Percentiles rank a stretch among this genome's conserved stretches.
phyloP scores from a whole-genome alignment of 2,113 vertebrate genomes.

The Euleptes europaea region DNA sequence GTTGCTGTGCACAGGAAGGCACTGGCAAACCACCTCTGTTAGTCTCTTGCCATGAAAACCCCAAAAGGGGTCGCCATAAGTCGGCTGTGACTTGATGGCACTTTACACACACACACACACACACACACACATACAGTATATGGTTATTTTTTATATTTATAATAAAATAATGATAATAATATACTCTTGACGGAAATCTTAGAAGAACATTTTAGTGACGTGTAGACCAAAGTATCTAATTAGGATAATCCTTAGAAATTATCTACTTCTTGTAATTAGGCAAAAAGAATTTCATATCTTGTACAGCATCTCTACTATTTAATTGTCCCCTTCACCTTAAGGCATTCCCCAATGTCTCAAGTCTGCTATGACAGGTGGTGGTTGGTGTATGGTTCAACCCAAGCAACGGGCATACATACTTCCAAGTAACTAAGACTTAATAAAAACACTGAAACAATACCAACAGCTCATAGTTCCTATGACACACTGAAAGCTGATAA shows the following conservation, averaged over 20 bases:
- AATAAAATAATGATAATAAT: too few relatives aligned
- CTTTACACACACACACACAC: too few relatives aligned
- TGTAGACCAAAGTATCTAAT: neutral
- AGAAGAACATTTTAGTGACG: neutral
- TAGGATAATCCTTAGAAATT: neutral
- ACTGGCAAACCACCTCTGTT: too few relatives aligned
- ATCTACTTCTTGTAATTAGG: neutral
- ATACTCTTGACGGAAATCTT: neutral
- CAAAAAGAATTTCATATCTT: conserved; percentile 24
- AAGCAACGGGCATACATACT: neutral
- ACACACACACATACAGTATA: too few relatives aligned
- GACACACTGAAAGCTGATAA: neutral
- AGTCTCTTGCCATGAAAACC: too few relatives aligned
- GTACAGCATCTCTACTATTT: conserved; percentile 27
- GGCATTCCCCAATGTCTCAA: neutral
- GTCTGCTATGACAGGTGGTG: conserved; percentile 33
- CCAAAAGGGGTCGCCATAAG: too few relatives aligned
- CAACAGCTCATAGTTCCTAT: neutral
- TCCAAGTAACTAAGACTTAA: conserved; percentile 7
- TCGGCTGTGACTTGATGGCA: too few relatives aligned
- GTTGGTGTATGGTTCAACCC: neutral
- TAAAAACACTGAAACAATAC: conserved; percentile 15
- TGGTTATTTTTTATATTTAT: too few relatives aligned
- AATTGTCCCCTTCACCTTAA: conserved; percentile 21
- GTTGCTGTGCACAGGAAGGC: too few relatives aligned